Percentiles rank a stretch among this genome's conserved stretches.
These are phyloP conservation scores for Podilymbus podiceps DNA, from an alignment of 2,113 vertebrate genomes.

Conservation along the genomic window DNA sequence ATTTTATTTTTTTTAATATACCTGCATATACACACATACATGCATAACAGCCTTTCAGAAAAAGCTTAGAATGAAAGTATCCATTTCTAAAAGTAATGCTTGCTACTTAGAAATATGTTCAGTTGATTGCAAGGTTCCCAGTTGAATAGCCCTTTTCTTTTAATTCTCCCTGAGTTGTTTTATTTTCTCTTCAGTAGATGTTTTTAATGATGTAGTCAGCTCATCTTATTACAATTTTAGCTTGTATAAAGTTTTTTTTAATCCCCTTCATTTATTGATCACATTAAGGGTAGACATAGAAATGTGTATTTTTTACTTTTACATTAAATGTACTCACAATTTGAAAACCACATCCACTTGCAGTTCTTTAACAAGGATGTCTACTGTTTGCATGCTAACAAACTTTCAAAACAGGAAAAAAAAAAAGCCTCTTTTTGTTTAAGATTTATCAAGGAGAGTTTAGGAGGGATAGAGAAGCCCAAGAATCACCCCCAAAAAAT, in stretches of 20 bases:
- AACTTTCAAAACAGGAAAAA: neutral
- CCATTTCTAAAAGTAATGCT: neutral
- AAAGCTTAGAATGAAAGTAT: neutral
- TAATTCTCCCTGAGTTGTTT: neutral
- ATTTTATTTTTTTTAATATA: no score
- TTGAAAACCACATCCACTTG: neutral
- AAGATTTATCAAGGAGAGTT: neutral
- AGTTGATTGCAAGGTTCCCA: neutral
- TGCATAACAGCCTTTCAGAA: neutral
- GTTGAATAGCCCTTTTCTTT: neutral
- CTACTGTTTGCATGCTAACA: neutral
- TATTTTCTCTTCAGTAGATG: neutral
- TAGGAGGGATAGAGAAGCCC: neutral
- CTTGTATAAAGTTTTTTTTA: neutral
- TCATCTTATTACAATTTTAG: neutral
- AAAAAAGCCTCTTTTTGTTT: neutral
- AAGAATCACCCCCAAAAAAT: neutral
- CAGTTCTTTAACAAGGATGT: neutral
- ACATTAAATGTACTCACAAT: neutral
- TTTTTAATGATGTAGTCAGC: neutral
- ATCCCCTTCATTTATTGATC: neutral
- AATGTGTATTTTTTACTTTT: neutral
- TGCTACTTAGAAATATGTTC: neutral
- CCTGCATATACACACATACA: neutral
- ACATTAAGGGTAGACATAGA: neutral